A percentile compares a stretch with the other conserved stretches of the same genome.
Evolutionary conservation across 2,888 invertebrate species (phyloP).

Genomic region (Thymelicus acteon): DNA sequence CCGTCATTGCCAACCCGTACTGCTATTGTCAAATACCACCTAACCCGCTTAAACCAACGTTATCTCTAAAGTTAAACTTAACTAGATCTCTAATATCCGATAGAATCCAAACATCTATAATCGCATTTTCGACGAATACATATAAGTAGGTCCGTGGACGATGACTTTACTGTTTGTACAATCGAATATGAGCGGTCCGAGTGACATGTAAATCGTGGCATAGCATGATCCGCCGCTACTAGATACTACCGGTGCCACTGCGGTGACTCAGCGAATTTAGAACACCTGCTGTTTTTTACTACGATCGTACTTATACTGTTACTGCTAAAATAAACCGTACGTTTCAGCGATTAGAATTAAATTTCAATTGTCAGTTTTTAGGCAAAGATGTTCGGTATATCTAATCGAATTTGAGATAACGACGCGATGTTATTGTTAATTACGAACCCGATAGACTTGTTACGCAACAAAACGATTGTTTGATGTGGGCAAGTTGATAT

Average conservation of each 20-base stretch:
- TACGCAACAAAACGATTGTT: slow-evolving; percentile 40
- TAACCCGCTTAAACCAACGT: neutral
- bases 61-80: neutral
- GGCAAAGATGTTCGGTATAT: slow-evolving; percentile 38
- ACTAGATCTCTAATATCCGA: slow-evolving; percentile 5
- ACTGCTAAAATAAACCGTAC: slow-evolving; percentile 30
- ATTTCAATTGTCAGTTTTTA: slow-evolving; percentile 12
- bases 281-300: slow-evolving; percentile 69
- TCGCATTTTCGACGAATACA: slow-evolving; percentile 65
- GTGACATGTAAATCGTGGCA: slow-evolving; percentile 84
- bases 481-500: slow-evolving; percentile 28
- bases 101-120: slow-evolving; percentile 55
- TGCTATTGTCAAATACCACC: neutral
- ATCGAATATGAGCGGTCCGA: slow-evolving; percentile 81
- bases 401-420: slow-evolving; percentile 51
- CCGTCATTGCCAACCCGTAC: too few species aligned
- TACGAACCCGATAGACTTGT: slow-evolving; percentile 56
- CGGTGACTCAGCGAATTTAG: slow-evolving; percentile 75
- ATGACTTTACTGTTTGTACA: slow-evolving; percentile 70
- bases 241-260: slow-evolving; percentile 81
- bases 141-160: slow-evolving; percentile 42
- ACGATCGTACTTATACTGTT: neutral
- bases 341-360: neutral
- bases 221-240: slow-evolving; percentile 74
- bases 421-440: slow-evolving; percentile 62